Evolutionary conservation across 1,140 invertebrate species (phyloP).

Genomic region (Musca vetustissima): DNA sequence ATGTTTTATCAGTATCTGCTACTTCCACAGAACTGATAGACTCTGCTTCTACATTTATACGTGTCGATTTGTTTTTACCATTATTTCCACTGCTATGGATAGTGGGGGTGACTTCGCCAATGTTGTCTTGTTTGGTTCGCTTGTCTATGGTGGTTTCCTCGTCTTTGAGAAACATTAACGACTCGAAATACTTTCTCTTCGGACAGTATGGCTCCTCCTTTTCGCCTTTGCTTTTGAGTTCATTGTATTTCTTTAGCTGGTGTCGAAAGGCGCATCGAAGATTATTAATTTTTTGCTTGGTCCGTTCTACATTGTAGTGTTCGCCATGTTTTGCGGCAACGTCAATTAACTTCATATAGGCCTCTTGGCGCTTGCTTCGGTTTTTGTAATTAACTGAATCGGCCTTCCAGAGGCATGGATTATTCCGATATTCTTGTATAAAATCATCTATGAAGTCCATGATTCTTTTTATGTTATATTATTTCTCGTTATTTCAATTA

Average conservation of each 20-base stretch:
- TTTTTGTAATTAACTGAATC: slow-evolving; percentile 50
- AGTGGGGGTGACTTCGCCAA: slow-evolving; percentile 31
- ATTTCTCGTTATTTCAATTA: neutral
- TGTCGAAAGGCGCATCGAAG: slow-evolving; percentile 52
- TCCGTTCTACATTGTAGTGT: slow-evolving; percentile 51
- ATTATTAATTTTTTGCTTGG: slow-evolving; percentile 55
- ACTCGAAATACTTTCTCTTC: slow-evolving; percentile 51
- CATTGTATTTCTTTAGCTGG: slow-evolving; percentile 51
- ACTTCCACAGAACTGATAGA: neutral
- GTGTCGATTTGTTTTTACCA: neutral
- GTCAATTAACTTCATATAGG: slow-evolving; percentile 50
- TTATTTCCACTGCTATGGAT: slow-evolving; percentile 5
- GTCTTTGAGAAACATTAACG: slow-evolving; percentile 52
- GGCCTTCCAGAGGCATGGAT: slow-evolving; percentile 54
- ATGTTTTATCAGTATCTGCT: slow-evolving; percentile 1
- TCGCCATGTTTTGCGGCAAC: slow-evolving; percentile 53
- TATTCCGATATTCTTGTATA: slow-evolving; percentile 52
- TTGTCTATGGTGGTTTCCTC: slow-evolving; percentile 49
- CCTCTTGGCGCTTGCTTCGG: slow-evolving; percentile 45
- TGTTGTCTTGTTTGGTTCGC: slow-evolving; percentile 34
- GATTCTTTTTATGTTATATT: neutral
- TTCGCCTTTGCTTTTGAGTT: slow-evolving; percentile 49
- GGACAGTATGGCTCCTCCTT: slow-evolving; percentile 53
- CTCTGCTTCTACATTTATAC: neutral
- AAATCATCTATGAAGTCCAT: slow-evolving; percentile 55